Evolutionary conservation across 30 jellyfish, hydroid and myxozoan genomes (phyloP), one percentile per base, ranked within the genome.

Genomic region (Catostylus mosaicus): DNA sequence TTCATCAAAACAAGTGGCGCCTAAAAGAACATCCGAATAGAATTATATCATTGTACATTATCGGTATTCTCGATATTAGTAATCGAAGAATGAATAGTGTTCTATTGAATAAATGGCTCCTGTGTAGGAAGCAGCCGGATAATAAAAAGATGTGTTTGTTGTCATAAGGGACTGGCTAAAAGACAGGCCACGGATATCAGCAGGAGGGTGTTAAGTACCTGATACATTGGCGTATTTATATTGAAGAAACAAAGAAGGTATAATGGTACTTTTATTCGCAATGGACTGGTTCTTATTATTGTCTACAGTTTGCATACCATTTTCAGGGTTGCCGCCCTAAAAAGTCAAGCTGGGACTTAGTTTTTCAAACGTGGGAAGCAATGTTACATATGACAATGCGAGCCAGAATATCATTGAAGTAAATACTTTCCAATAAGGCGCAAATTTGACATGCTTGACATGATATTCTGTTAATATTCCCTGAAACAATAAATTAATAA

Each of bases 11-110:
- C 73, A 74, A 52, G 19, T 74, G 76, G 85, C 75, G 85, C 75
- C 85, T 52, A 2, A 30, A 63, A 50, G 74, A 52, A 35, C 85
- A 50, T 56, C 85, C 85, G 85, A 74, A 74, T 43, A 18, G 80
- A 68, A 33, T 68, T 68, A 68, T 19, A 3, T 9, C 34, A 68
- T 37, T 59, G 38, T 59, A 59, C 38, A 59, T 18, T 1, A 59
- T 59, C 11, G 71, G 40, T 36, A 59, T 23, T 24, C 9, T 16
- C 12, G 26, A 52, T 3, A 24, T 24, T 43, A 43, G 56, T 43
- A 16, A 6, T 16, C 16, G 8, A 23, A 12, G 71, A 59, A 23
- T 59, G 71, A 59, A 59, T 59, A 59, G 0, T 59, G 4, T 59
- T 11, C 71, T 59, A 1, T 59, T 59, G 71, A 19, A 26, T 18